These are phyloP conservation scores for Teleopsis dalmanni DNA, from an alignment of 1,140 invertebrate genomes.

Conservation along the genomic window DNA sequence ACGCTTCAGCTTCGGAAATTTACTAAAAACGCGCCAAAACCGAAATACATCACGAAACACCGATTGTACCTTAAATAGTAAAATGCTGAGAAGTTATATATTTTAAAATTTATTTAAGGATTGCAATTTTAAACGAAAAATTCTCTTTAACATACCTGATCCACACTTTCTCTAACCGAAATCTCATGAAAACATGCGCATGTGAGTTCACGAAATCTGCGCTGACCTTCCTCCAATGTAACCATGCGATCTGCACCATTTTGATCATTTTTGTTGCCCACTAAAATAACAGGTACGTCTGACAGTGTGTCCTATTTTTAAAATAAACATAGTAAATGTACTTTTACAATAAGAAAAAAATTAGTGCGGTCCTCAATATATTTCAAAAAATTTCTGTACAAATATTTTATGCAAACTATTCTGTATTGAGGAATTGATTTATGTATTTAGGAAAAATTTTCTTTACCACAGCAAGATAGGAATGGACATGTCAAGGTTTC, in stretches of 20 bases:
- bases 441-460: too few species aligned
- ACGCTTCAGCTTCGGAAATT: slow-evolving; percentile 54
- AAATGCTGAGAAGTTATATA: not conserved
- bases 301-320: slow-evolving; percentile 49
- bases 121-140: not conserved
- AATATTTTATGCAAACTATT: too few species aligned
- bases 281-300: slow-evolving; percentile 66
- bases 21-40: slow-evolving; percentile 60
- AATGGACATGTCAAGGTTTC: too few species aligned
- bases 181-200: slow-evolving; percentile 78
- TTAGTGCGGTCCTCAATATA: too few species aligned
- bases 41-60: slow-evolving; percentile 60
- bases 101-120: not conserved
- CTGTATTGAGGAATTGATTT: too few species aligned
- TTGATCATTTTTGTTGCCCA: slow-evolving; percentile 76
- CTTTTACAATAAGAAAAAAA: too few species aligned
- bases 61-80: slow-evolving; percentile 52
- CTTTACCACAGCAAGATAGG: too few species aligned
- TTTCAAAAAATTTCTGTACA: too few species aligned
- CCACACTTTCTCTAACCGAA: slow-evolving; percentile 71
- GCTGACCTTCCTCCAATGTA: slow-evolving; percentile 58
- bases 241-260: slow-evolving; percentile 71
- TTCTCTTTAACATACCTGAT: slow-evolving; percentile 50
- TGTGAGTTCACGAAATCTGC: slow-evolving; percentile 66
- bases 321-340: too few species aligned